phyloP scores from a whole-genome alignment of 2,888 invertebrate genomes.

The Cistogaster globosa region DNA sequence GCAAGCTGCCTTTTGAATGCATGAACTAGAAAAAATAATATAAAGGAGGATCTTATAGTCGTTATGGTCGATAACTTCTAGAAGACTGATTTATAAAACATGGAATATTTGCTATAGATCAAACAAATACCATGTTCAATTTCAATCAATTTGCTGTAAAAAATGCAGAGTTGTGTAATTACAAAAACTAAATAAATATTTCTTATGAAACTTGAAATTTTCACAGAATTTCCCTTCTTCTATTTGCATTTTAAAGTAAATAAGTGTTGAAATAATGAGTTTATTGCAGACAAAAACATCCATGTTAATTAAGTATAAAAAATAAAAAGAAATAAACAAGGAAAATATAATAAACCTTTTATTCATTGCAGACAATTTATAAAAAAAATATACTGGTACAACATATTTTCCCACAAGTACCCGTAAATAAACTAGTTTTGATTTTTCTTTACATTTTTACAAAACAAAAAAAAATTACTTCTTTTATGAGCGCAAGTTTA shows the following conservation, averaged over 20 bases:
- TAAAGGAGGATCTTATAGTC: too few relatives aligned
- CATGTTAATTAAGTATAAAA: slow-evolving; percentile 55
- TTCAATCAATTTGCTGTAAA: too few relatives aligned
- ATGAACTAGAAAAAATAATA: too few relatives aligned
- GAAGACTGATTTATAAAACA: too few relatives aligned
- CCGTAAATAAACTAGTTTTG: slow-evolving; percentile 56
- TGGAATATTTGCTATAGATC: too few relatives aligned
- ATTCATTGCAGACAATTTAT: slow-evolving; percentile 17
- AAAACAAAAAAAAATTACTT: background rate
- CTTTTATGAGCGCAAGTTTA: slow-evolving; percentile 36
- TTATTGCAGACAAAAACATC: slow-evolving; percentile 31
- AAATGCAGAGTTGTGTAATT: too few relatives aligned
- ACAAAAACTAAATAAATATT: background rate
- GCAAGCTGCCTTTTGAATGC: too few relatives aligned
- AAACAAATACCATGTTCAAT: too few relatives aligned
- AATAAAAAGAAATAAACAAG: slow-evolving; percentile 8
- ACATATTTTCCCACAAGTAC: slow-evolving; percentile 57
- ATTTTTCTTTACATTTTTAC: slow-evolving; percentile 1
- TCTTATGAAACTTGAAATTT: slow-evolving; percentile 2
- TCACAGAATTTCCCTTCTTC: slow-evolving; percentile 7
- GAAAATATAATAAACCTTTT: slow-evolving; percentile 40
- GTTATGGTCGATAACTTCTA: too few relatives aligned
- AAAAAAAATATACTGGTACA: slow-evolving; percentile 44
- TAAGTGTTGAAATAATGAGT: slow-evolving; percentile 46
- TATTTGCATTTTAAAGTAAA: slow-evolving; percentile 35